Percentiles rank a stretch among this genome's conserved stretches.
phyloP scores from a whole-genome alignment of 2,888 invertebrate genomes.

The Nebria brevicollis region DNA sequence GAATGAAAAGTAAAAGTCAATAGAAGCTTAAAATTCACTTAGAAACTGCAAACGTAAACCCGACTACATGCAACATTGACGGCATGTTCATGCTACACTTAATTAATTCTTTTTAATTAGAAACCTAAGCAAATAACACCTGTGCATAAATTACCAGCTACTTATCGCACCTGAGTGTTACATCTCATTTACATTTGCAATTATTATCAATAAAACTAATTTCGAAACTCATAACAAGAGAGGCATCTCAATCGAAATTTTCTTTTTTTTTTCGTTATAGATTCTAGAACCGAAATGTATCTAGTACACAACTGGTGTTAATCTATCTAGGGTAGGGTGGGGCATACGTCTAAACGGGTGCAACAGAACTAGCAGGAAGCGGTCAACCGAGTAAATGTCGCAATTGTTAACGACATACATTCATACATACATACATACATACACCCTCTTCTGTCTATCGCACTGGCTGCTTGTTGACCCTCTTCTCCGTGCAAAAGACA shows the following conservation, averaged over 20 bases:
- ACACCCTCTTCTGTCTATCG: neutral
- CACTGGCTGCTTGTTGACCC: no score
- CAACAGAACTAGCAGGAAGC: neutral
- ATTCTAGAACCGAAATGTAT: no score
- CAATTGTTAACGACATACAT: neutral
- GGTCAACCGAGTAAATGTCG: neutral
- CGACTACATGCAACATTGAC: neutral
- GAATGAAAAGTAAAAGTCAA: neutral
- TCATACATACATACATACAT: constrained; percentile 4
- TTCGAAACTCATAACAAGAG: neutral
- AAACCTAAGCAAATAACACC: constrained; percentile 1
- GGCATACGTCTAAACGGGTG: no score
- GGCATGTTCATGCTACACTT: neutral
- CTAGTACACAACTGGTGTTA: no score
- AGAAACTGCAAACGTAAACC: neutral
- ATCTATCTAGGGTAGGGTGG: no score
- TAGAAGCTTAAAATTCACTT: neutral
- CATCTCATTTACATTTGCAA: neutral
- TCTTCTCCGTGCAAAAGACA: no score
- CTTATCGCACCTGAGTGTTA: neutral
- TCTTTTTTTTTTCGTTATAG: no score
- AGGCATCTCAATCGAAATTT: no score
- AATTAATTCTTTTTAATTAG: neutral
- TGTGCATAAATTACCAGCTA: neutral
- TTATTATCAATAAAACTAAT: neutral